phyloP scores from a whole-genome alignment of 2,888 invertebrate genomes.

The Unio delphinus region DNA sequence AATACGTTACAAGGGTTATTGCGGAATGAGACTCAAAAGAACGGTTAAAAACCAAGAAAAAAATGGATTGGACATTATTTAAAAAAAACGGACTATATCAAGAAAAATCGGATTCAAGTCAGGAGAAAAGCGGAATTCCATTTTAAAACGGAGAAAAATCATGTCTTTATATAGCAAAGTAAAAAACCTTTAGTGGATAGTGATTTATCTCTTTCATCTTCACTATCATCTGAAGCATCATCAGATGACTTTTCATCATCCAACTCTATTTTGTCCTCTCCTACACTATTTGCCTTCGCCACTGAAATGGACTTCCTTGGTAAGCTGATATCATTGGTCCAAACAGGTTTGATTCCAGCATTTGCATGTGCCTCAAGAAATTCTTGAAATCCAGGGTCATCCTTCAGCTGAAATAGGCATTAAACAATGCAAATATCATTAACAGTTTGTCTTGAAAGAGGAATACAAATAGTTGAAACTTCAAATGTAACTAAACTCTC shows the following conservation, averaged over 20 bases:
- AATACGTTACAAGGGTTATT: no score
- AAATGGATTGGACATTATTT: no score
- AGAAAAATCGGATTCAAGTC: no score
- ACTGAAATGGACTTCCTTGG: slow-evolving; percentile 8
- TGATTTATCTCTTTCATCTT: background rate
- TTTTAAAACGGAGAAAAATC: no score
- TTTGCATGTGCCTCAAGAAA: slow-evolving; percentile 88
- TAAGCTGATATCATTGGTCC: slow-evolving; percentile 75
- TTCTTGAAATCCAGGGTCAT: slow-evolving; percentile 91
- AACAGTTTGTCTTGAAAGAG: background rate
- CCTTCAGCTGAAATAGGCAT: slow-evolving; percentile 64
- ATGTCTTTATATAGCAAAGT: no score
- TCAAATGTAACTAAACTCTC: no score
- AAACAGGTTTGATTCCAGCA: slow-evolving; percentile 66
- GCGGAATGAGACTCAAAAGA: no score
- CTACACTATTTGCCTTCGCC: slow-evolving; percentile 15
- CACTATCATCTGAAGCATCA: slow-evolving; percentile 6
- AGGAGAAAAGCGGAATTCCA: no score
- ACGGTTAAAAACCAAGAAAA: no score
- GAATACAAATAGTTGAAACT: no score
- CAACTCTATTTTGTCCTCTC: background rate
- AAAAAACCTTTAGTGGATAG: no score
- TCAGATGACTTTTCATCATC: slow-evolving; percentile 7
- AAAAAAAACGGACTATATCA: no score
- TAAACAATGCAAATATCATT: background rate